Evolutionary conservation across 2,888 invertebrate species (phyloP).

Genomic region (Agapostemon virescens): DNA sequence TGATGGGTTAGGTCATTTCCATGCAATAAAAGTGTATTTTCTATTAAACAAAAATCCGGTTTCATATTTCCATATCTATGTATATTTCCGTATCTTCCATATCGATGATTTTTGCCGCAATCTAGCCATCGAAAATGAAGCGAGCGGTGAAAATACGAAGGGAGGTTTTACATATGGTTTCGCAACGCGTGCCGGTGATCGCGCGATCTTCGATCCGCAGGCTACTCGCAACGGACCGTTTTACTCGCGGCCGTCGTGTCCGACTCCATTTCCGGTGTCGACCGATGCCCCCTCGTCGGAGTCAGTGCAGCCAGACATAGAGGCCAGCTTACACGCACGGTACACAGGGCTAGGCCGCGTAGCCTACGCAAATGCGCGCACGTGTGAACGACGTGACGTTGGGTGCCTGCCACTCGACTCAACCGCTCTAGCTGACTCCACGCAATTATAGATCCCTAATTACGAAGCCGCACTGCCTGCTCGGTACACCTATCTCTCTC

Average conservation of each 20-base stretch:
- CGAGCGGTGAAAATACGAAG: neutral
- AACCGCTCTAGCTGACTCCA: slow-evolving; percentile 73
- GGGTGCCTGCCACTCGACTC: slow-evolving; percentile 73
- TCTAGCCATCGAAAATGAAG: neutral
- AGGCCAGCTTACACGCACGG: slow-evolving; percentile 26
- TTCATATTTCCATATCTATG: too few relatives aligned
- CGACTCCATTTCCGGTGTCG: slow-evolving; percentile 48
- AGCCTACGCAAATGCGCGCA: slow-evolving; percentile 50
- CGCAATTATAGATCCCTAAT: slow-evolving; percentile 73
- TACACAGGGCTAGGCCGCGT: slow-evolving; percentile 13
- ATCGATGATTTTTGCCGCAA: neutral
- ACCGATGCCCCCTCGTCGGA: slow-evolving; percentile 40
- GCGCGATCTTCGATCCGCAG: slow-evolving; percentile 25
- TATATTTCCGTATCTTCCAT: neutral
- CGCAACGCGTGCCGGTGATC: neutral
- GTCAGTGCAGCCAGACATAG: slow-evolving; percentile 14
- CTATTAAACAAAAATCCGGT: too few relatives aligned
- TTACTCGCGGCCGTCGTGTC: slow-evolving; percentile 44
- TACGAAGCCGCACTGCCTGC: slow-evolving; percentile 61
- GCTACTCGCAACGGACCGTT: slow-evolving; percentile 22
- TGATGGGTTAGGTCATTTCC: too few relatives aligned
- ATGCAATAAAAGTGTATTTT: too few relatives aligned
- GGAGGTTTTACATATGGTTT: neutral
- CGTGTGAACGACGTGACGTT: slow-evolving; percentile 67
- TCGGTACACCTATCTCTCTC: slow-evolving; percentile 45